Percentiles rank a stretch among this genome's conserved stretches.
These are phyloP conservation scores for Athrips mouffetella DNA, from an alignment of 2,888 invertebrate species.

Conservation along the genomic window DNA sequence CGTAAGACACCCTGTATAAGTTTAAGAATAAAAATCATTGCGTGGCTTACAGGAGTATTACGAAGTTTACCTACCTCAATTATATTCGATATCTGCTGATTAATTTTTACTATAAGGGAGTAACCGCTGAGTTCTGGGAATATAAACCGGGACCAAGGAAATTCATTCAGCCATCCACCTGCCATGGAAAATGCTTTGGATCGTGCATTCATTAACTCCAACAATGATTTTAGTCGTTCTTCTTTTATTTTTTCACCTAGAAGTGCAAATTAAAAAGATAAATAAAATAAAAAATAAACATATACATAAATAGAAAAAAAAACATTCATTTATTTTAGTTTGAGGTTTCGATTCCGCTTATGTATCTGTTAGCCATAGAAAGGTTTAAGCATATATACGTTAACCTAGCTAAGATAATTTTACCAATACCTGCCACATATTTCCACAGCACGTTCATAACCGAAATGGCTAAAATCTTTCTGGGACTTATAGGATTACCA, in stretches of 20 bases:
- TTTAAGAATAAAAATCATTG: too few species aligned
- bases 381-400: neutral
- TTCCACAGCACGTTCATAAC: constrained; percentile 84
- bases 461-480: constrained; percentile 77
- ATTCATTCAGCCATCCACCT: constrained; percentile 83
- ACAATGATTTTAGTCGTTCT: constrained; percentile 57
- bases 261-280: constrained; percentile 14
- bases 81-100: constrained; percentile 75
- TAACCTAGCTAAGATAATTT: neutral
- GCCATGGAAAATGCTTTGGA: constrained; percentile 78
- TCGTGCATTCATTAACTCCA: constrained; percentile 47
- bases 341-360: neutral
- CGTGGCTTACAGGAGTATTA: too few species aligned
- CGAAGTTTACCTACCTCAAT: too few species aligned
- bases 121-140: constrained; percentile 82
- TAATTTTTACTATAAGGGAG: constrained; percentile 67
- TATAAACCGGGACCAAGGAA: constrained; percentile 82
- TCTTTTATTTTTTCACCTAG: constrained; percentile 78
- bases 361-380: neutral
- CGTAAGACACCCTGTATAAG: too few species aligned
- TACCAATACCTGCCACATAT: constrained; percentile 78
- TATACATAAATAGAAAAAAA: neutral
- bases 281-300: neutral
- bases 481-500: constrained; percentile 63
- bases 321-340: neutral